Evolutionary conservation across 2,113 vertebrate genomes (phyloP).

Genomic region (Bubalus kerabau): DNA sequence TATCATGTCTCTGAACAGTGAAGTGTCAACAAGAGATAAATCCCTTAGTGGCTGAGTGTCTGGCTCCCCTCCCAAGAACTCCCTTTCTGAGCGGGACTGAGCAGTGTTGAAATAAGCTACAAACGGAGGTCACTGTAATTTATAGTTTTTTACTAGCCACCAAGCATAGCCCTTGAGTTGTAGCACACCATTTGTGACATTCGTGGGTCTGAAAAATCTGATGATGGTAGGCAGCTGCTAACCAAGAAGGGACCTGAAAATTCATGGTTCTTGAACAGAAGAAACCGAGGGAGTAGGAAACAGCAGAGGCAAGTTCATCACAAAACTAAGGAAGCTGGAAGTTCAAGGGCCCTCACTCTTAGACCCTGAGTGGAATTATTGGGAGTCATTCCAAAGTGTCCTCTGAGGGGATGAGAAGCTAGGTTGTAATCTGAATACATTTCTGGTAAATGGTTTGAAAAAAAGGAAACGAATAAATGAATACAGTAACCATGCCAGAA

Average conservation of each 20-base stretch:
- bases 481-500: neutral
- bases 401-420: neutral
- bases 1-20: neutral
- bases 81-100: neutral
- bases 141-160: neutral
- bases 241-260: neutral
- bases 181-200: neutral
- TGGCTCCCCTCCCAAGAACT: neutral
- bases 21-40: constrained; percentile 38
- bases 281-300: neutral
- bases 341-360: neutral
- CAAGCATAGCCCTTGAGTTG: neutral
- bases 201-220: neutral
- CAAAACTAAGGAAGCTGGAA: neutral
- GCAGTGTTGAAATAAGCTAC: neutral
- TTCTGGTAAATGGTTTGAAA: neutral
- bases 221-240: neutral
- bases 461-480: neutral
- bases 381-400: neutral
- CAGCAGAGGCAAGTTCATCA: neutral
- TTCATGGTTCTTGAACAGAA: neutral
- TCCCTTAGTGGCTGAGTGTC: neutral
- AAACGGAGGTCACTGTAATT: neutral
- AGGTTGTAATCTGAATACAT: neutral
- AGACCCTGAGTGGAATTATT: neutral